Evolutionary conservation across 2,797 vertebrate species (phyloP).

Genomic region (Sandelia bainsii): DNA sequence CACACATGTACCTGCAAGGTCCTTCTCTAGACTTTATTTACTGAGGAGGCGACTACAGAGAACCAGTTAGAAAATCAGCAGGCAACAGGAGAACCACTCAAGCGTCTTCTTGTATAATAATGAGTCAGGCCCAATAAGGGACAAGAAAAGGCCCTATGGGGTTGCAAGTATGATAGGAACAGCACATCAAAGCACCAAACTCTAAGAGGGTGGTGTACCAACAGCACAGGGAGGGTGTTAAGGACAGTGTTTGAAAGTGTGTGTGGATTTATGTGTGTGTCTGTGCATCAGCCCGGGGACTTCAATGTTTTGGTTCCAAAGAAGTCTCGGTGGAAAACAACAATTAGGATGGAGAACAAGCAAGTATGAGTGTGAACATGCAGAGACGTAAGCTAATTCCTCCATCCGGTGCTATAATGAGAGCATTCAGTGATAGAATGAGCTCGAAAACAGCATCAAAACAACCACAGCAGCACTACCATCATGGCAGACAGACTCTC

Average conservation of each 20-base stretch:
- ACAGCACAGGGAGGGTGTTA: conserved; percentile 62
- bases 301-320: conserved; percentile 66
- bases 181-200: conserved; percentile 66
- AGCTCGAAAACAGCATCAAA: conserved; percentile 44
- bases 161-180: conserved; percentile 61
- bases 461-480: conserved; percentile 49
- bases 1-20: conserved; percentile 30
- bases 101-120: conserved; percentile 64
- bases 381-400: conserved; percentile 56
- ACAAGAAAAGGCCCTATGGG: conserved; percentile 60
- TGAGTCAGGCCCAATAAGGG: conserved; percentile 54
- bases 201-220: conserved; percentile 52
- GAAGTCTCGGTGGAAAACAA: conserved; percentile 70
- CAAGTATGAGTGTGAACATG: conserved; percentile 39
- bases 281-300: conserved; percentile 52
- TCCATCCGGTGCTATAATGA: conserved; percentile 46
- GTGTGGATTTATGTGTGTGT: conserved; percentile 31
- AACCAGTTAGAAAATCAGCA: conserved; percentile 52
- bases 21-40: conserved; percentile 42
- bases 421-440: conserved; percentile 49
- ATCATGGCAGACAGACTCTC: conserved; percentile 51
- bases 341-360: conserved; percentile 70
- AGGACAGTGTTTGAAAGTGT: conserved; percentile 60
- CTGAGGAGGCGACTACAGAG: conserved; percentile 29
- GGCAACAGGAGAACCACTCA: conserved; percentile 37